phyloP scores from a whole-genome alignment of 2,797 vertebrate genomes.

The Fistularia commersonii region DNA sequence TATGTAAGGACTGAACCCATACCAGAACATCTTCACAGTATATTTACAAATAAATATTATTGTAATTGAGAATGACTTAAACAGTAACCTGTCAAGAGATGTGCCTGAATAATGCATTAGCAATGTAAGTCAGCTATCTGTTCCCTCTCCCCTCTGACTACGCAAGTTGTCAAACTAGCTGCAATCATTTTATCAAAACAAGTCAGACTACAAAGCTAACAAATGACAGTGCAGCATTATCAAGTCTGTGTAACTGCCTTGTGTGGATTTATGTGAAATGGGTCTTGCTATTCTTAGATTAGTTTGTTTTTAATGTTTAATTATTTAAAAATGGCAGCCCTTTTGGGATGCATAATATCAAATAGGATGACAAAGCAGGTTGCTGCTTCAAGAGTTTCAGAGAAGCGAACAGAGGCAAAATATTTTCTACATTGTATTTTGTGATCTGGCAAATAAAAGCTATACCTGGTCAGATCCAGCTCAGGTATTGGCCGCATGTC shows the following conservation, averaged over 20 bases:
- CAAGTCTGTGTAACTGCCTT: slow-evolving; percentile 35
- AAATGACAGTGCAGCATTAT: slow-evolving; percentile 41
- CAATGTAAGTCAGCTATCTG: slow-evolving; percentile 13
- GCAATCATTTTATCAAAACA: slow-evolving; percentile 53
- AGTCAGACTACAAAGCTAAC: slow-evolving; percentile 38
- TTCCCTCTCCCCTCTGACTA: slow-evolving; percentile 18
- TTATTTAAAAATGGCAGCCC: slow-evolving; percentile 44
- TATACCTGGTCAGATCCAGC: slow-evolving; percentile 76
- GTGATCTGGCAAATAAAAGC: not conserved
- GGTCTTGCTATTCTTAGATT: slow-evolving; percentile 52
- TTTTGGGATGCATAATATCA: slow-evolving; percentile 19
- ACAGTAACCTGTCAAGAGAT: slow-evolving; percentile 19
- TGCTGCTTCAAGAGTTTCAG: not conserved
- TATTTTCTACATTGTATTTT: not conserved
- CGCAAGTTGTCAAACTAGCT: slow-evolving; percentile 43
- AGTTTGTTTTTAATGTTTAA: slow-evolving; percentile 48
- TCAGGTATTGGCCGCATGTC: slow-evolving; percentile 75
- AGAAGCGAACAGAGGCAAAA: not conserved
- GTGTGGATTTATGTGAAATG: slow-evolving; percentile 52
- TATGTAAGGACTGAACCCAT: too few species aligned
- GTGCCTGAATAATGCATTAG: slow-evolving; percentile 30
- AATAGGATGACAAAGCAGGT: slow-evolving; percentile 25
- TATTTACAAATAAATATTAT: slow-evolving; percentile 11
- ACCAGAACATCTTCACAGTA: not conserved
- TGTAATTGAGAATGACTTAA: slow-evolving; percentile 14